Percentiles rank a stretch among this genome's conserved stretches.
Evolutionary conservation across 2,113 vertebrate genomes (phyloP).

Genomic region (Progne subis): DNA sequence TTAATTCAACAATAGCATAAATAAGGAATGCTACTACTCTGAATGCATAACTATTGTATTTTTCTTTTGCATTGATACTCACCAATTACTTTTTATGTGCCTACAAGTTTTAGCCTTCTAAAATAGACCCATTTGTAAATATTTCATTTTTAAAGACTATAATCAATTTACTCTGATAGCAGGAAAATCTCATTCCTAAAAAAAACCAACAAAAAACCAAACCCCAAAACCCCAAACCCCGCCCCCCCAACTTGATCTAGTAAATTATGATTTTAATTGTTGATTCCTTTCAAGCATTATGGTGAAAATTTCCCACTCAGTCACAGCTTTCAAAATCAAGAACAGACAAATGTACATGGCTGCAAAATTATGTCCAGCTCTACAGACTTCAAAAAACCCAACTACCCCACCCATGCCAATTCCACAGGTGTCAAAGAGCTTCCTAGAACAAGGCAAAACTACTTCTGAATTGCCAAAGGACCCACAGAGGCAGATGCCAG

Average conservation of each 20-base stretch:
- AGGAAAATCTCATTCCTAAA: neutral
- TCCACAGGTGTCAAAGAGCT: neutral
- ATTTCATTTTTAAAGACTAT: neutral
- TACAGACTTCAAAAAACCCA: neutral
- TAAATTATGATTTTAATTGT: neutral
- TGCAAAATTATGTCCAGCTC: neutral
- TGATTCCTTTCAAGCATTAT: neutral
- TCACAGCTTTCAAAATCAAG: neutral
- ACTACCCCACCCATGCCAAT: neutral
- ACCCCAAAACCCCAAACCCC: too few relatives aligned
- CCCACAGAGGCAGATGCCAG: neutral
- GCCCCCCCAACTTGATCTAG: neutral
- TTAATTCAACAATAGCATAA: neutral
- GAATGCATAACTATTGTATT: neutral
- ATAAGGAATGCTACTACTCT: neutral
- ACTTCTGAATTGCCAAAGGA: neutral
- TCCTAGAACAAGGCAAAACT: neutral
- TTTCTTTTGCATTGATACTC: neutral
- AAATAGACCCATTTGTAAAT: neutral
- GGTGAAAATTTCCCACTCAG: neutral
- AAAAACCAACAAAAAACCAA: neutral
- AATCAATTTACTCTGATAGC: neutral
- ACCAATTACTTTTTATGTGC: neutral
- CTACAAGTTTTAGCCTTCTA: neutral
- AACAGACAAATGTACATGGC: neutral